Evolutionary conservation across 2,888 invertebrate genomes (phyloP).

Genomic region (Theretra japonica): DNA sequence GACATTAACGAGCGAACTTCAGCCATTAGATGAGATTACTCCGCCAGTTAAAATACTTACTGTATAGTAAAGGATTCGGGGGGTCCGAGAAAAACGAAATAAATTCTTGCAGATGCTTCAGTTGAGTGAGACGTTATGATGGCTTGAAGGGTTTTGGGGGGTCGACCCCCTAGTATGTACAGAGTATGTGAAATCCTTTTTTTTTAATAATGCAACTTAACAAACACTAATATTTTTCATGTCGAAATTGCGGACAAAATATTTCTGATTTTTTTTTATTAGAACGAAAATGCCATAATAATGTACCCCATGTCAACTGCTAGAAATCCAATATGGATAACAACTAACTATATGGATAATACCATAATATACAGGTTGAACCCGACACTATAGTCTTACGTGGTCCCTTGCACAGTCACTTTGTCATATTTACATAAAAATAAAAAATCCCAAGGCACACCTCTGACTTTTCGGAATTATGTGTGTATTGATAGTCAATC

Average conservation of each 20-base stretch:
- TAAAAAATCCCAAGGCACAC: too few relatives aligned
- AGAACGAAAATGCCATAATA: too few relatives aligned
- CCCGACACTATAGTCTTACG: background rate
- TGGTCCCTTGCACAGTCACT: background rate
- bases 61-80: conserved; percentile 29
- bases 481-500: too few relatives aligned
- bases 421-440: too few relatives aligned
- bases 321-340: too few relatives aligned
- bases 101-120: conserved; percentile 20
- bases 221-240: background rate
- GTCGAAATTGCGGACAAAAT: background rate
- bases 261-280: background rate
- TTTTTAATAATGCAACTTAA: background rate
- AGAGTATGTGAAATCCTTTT: background rate
- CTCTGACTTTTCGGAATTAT: too few relatives aligned
- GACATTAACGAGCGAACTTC: conserved; percentile 73
- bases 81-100: conserved; percentile 29
- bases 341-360: too few relatives aligned
- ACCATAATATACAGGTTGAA: too few relatives aligned
- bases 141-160: background rate
- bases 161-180: background rate
- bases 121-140: background rate
- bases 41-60: conserved; percentile 58
- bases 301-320: too few relatives aligned
- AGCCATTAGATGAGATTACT: conserved; percentile 70